Evolutionary conservation across 2,888 invertebrate species (phyloP).

Genomic region (Xestia sexstrigata): DNA sequence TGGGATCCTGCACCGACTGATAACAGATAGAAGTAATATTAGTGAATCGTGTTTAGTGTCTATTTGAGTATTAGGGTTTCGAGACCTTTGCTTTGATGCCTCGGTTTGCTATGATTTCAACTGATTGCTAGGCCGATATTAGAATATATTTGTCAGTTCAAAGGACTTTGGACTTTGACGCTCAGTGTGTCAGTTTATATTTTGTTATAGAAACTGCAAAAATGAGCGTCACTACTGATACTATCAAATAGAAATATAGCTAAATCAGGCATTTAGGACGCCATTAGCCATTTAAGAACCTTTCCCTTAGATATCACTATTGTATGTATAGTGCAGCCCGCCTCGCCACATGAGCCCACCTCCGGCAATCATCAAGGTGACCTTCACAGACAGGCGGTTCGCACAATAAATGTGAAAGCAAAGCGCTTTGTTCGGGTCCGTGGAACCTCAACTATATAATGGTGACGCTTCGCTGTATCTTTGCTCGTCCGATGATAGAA

Average conservation of each 20-base stretch:
- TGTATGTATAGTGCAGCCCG: not conserved
- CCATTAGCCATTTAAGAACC: not conserved
- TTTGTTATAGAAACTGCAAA: not conserved
- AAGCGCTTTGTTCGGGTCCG: not conserved
- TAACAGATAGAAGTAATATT: conserved; percentile 11
- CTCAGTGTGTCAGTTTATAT: not conserved
- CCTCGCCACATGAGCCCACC: not conserved
- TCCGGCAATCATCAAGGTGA: not conserved
- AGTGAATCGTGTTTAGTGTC: not conserved
- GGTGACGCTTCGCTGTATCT: not conserved
- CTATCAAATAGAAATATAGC: not conserved
- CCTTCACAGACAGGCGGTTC: not conserved
- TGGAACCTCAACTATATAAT: not conserved
- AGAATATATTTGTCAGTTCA: not conserved
- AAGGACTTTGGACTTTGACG: not conserved
- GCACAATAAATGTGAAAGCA: not conserved
- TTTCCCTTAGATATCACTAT: not conserved
- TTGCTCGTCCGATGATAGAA: not conserved
- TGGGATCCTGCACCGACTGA: conserved; percentile 30
- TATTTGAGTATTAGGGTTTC: not conserved
- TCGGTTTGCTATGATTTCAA: not conserved
- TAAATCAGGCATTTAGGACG: not conserved
- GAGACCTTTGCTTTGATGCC: not conserved
- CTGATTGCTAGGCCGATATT: not conserved
- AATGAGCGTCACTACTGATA: not conserved